Evolutionary conservation across 2,113 vertebrate species (phyloP), one percentile per base, ranked within the genome.

Genomic region (Eurypyga helias): DNA sequence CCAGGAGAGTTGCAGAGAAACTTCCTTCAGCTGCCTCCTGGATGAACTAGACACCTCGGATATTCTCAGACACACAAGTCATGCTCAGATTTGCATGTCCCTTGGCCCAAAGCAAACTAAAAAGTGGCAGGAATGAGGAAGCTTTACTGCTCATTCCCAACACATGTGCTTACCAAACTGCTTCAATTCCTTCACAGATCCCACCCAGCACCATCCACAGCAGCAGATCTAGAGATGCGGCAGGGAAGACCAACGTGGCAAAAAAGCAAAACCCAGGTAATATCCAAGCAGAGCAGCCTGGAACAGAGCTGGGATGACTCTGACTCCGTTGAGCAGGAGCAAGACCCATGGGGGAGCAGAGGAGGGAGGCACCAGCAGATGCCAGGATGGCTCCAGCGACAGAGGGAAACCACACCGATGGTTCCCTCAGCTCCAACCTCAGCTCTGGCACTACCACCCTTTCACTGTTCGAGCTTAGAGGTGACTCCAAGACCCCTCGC

Each of bases 361-460:
- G 25, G 4, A 87, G 10, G 10, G 11, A 34, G 43, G 46, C 20
- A 43, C 17, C 71, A 86, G 58, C 21, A 81, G 61, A 9, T 87
- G 57, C 65, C 36, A 21, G 8, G 36, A 25, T 49, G 48, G 54
- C 54, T 85, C 33, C 66, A 36, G 33, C 4, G 10, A 41, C 0
- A 0, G 33, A 33, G 9, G 14, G 20, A 67, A 65, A 41, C 23
- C 24, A 17, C 41, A n/a, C 0, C 1, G 25, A 48, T 17, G 34
- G 61, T 38, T 38, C 28, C 25, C 61, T 62, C 61, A 62, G 60
- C 24, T 38, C 60, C 60, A 38, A 61, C 23, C 26, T 46, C 41
- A 43, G 45, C 51, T 84, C 55, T 6, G 4, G 34, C 26, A 28
- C 16, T 11, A 20, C 11, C 31, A n/a, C 7, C 26, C 7, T 67